Percentiles rank a stretch among this genome's conserved stretches.
Conservation (phyloP, 2,797 vertebrate species). For the Gastrophryne carolinensis region DNA sequence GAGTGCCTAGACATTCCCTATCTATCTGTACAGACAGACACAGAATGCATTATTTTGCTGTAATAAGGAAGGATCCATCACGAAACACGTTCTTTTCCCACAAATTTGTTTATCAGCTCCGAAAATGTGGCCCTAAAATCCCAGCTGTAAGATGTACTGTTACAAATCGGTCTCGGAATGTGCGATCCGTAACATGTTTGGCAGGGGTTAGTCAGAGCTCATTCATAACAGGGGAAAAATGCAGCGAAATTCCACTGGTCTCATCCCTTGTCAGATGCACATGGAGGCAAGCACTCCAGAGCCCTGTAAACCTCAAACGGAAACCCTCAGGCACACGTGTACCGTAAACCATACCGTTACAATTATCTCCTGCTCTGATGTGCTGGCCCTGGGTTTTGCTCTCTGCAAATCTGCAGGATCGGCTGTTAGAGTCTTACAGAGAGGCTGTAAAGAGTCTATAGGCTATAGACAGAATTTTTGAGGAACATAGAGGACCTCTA, state of each 20-base stretch:
- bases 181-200: slow-evolving; percentile 26
- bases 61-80: slow-evolving; percentile 30
- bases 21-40: not conserved
- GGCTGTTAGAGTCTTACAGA: not conserved
- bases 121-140: slow-evolving; percentile 1
- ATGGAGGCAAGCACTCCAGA: slow-evolving; percentile 16
- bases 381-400: not conserved
- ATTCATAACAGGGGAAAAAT: slow-evolving; percentile 38
- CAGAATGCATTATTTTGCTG: not conserved
- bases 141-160: slow-evolving; percentile 39
- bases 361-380: slow-evolving; percentile 6
- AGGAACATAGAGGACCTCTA: too few relatives aligned
- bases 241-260: slow-evolving; percentile 25
- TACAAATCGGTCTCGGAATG: slow-evolving; percentile 39
- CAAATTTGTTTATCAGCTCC: slow-evolving; percentile 42
- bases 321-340: not conserved
- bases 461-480: too few relatives aligned
- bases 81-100: slow-evolving; percentile 29
- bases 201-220: slow-evolving; percentile 12
- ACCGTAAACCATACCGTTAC: slow-evolving; percentile 22
- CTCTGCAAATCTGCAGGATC: not conserved
- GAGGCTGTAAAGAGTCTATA: too few relatives aligned
- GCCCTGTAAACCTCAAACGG: slow-evolving; percentile 20
- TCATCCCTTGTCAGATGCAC: slow-evolving; percentile 34
- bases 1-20: not conserved